Percentiles rank a stretch among this genome's conserved stretches.
phyloP scores from a whole-genome alignment of 2,888 invertebrate genomes.

The Macrophya annulata region DNA sequence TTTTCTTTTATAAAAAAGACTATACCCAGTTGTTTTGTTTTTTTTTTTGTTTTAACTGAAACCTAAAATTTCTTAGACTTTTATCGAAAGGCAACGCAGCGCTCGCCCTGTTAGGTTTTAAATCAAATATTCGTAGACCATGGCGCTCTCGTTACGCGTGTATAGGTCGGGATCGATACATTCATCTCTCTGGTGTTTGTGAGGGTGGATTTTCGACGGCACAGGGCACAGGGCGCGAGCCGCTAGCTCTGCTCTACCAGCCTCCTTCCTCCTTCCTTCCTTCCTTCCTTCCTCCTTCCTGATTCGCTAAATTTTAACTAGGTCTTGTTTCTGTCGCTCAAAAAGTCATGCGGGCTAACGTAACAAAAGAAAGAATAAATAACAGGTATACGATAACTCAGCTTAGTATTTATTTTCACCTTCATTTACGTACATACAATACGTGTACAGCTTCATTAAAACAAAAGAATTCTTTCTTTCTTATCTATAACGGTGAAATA shows the following conservation, averaged over 20 bases:
- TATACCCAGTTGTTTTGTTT: not conserved
- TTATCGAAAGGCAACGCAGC: constrained; percentile 34
- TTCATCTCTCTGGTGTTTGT: constrained; percentile 50
- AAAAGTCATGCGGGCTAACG: not conserved
- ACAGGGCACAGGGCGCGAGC: constrained; percentile 45
- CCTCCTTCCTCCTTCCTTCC: not conserved
- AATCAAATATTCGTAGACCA: constrained; percentile 19
- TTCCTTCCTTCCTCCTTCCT: not conserved
- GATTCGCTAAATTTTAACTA: constrained; percentile 11
- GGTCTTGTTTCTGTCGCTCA: constrained; percentile 5
- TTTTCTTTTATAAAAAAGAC: not conserved
- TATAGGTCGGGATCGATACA: constrained; percentile 74
- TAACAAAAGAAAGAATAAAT: not conserved
- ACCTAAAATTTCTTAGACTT: not conserved
- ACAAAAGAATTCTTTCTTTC: not conserved
- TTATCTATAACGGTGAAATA: not conserved
- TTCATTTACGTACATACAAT: not conserved
- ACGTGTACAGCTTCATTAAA: not conserved
- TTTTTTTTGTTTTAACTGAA: not conserved
- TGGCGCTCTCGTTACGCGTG: constrained; percentile 60
- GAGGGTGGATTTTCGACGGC: constrained; percentile 61
- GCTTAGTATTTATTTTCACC: not conserved
- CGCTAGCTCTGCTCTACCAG: constrained; percentile 33
- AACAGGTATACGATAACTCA: not conserved
- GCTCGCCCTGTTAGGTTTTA: not conserved